Evolutionary conservation across 2,113 vertebrate species (phyloP), one percentile per base, ranked within the genome.

Genomic region (Oncorhynchus nerka): DNA sequence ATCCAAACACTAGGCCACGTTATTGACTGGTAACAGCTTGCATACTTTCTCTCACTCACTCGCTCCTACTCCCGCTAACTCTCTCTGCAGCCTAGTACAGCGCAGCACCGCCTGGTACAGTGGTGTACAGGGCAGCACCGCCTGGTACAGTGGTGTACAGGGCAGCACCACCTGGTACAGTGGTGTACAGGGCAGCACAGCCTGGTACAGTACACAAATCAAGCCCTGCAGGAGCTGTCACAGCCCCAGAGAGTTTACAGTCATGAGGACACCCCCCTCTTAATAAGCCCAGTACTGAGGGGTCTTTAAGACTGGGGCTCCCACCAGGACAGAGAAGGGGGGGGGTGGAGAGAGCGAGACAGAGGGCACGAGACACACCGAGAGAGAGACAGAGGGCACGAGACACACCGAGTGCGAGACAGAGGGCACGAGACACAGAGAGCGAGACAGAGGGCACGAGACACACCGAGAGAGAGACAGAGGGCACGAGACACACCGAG

Each of bases 231-330:
- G 86, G 87, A 84, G 79, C 85, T 73, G 83, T 83, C 82, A 83
- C 15, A 67, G 75, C 78, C 73, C 61, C 74, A 65, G 15, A n/a
- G 1, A 73, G 74, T 74, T 71, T 19, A 68, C 20, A 68, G 77
- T 77, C 13, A 71, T 34, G 80, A 86, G 68, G 32, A 78, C 79
- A 79, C 39, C 70, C 76, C 51, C 81, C 79, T 61, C 26, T 83
- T 88, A 88, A 87, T 84, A 77, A 90, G 84, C 80, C 81, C 67
- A 83, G 87, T 88, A 90, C 76, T 80, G 82, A 89, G 83, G 79
- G 68, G 59, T 49, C 79, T 61, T 78, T 85, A 69, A 75, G 80
- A 79, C 70, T 3, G 15, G 61, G 34, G 67, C 79, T 51, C 70
- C 59, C 48, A 5, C 4, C 77, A 81, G 51, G 34, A 75, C 64